Evolutionary conservation across 2,888 invertebrate species (phyloP), one percentile per base, ranked within the genome.

Genomic region (Odontocolon sp.): DNA sequence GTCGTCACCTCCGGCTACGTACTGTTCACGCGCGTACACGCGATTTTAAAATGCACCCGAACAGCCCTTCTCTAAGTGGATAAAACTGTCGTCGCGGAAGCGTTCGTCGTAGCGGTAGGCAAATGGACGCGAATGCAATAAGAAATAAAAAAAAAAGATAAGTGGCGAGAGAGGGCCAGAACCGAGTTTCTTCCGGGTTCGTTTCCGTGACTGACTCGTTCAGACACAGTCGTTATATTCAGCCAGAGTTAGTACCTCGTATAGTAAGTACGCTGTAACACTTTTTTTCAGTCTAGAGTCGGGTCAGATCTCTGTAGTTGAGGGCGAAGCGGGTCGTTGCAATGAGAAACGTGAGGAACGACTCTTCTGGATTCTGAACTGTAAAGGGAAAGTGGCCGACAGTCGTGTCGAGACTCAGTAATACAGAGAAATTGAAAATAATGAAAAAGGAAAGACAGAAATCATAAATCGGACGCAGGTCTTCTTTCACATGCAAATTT

Each of bases 401-500:
- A n/a, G n/a, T n/a, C n/a, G n/a, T n/a, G n/a, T n/a, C n/a, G n/a
- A n/a, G n/a, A n/a, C n/a, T n/a, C n/a, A n/a, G n/a, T n/a, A n/a
- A n/a, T n/a, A n/a, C n/a, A n/a, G n/a, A n/a, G n/a, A n/a, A n/a
- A n/a, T n/a, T n/a, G n/a, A n/a, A n/a, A n/a, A 50, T 63, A 54
- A 67, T 52, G 31, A 11, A 38, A 57, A 57, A 31, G 59, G 21
- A n/a, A 40, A 16, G 52, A 57, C 67, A 82, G 83, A 81, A 83
- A 82, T 84, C 84, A 85, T 86, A 87, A 87, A 88, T 87, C 80
- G 83, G 81, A 78, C 80, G 79, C 66, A 74, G 76, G 69, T 52
- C 77, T 79, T 82, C 82, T 87, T 88, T 88, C 86, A 87, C 77
- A 88, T 88, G 88, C 81, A 88, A 88, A 88, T 88, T 78, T 77